These are phyloP conservation scores for Streblospio benedicti DNA, from an alignment of 1,140 invertebrate genomes.

Conservation along the genomic window DNA sequence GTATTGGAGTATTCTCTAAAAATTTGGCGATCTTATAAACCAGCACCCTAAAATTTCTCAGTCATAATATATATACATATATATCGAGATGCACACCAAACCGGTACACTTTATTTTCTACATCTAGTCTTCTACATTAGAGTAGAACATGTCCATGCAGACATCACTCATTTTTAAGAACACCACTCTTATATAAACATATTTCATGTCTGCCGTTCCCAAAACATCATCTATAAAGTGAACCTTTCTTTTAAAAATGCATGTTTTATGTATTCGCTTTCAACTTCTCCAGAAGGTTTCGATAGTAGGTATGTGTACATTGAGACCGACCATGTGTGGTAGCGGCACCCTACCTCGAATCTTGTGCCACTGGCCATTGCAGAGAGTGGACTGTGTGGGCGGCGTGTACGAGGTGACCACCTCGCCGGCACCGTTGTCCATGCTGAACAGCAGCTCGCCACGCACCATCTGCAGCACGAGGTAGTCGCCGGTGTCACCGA, in stretches of 20 bases:
- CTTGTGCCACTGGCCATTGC: conserved; percentile 89
- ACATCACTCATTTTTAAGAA: too few relatives aligned
- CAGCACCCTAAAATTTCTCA: too few relatives aligned
- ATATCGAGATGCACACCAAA: too few relatives aligned
- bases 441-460: conserved; percentile 66
- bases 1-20: too few relatives aligned
- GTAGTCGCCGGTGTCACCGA: conserved; percentile 67
- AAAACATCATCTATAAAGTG: background rate
- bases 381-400: conserved; percentile 62
- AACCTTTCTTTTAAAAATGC: too few relatives aligned
- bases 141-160: too few relatives aligned
- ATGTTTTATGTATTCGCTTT: too few relatives aligned
- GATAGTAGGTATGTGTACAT: background rate
- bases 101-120: too few relatives aligned
- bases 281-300: background rate
- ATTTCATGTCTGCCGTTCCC: background rate
- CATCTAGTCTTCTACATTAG: too few relatives aligned
- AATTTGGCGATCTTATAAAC: too few relatives aligned
- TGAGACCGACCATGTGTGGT: background rate
- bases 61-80: too few relatives aligned
- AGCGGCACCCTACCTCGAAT: conserved; percentile 62
- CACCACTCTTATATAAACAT: background rate
- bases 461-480: conserved; percentile 79
- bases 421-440: conserved; percentile 74
- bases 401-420: conserved; percentile 67